These are phyloP conservation scores for Aphis craccivora DNA, from an alignment of 1,140 invertebrate species.

Conservation along the genomic window DNA sequence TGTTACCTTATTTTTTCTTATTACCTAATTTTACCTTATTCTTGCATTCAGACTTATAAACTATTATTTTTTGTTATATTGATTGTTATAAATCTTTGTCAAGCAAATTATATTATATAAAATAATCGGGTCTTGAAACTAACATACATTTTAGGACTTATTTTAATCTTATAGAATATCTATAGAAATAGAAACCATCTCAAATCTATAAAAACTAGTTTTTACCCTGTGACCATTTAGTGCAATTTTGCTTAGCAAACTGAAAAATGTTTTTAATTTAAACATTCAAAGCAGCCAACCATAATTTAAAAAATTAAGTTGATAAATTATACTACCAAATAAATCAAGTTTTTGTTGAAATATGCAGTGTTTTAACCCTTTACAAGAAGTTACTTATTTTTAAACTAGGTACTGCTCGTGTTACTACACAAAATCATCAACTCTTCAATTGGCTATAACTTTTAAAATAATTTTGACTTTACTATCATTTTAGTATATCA, in stretches of 20 bases:
- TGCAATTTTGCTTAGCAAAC: background rate
- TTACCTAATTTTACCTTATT: background rate
- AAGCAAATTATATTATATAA: background rate
- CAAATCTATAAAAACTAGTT: no score
- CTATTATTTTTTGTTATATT: background rate
- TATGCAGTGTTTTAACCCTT: background rate
- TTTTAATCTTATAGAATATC: background rate
- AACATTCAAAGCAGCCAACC: background rate
- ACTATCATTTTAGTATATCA: background rate
- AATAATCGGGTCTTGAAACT: background rate
- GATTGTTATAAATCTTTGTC: background rate
- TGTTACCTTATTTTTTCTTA: background rate
- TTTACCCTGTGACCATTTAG: background rate
- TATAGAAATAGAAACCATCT: background rate
- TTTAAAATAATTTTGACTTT: background rate
- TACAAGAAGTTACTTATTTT: background rate
- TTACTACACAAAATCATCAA: no score
- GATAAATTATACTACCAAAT: no score
- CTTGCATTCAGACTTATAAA: background rate
- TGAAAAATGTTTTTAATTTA: background rate
- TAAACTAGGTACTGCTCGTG: no score
- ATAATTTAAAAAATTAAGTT: background rate
- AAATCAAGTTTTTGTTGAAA: background rate
- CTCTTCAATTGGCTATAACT: no score
- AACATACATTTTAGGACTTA: background rate